Evolutionary conservation across 2,113 vertebrate species (phyloP).

Genomic region (Perca fluviatilis): DNA sequence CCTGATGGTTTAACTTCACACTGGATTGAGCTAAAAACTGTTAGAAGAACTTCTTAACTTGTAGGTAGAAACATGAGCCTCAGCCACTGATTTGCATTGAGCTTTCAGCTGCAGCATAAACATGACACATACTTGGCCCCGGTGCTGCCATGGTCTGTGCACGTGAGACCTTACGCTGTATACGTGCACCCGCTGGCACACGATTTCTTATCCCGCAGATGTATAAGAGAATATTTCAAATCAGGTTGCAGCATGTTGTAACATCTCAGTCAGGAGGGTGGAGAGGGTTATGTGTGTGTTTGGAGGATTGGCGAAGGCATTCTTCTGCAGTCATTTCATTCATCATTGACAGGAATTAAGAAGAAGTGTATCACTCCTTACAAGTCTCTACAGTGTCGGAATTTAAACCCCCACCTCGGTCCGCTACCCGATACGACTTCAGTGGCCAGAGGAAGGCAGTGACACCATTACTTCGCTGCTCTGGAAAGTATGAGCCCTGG

Average conservation of each 20-base stretch:
- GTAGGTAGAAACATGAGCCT: background rate
- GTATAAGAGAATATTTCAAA: constrained; percentile 32
- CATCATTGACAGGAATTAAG: constrained; percentile 44
- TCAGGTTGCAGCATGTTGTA: constrained; percentile 61
- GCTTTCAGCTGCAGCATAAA: background rate
- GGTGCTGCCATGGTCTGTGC: background rate
- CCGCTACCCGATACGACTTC: background rate
- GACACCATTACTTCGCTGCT: background rate
- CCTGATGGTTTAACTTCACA: background rate
- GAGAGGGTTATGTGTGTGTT: constrained; percentile 7
- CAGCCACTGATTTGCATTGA: background rate
- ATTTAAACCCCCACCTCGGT: constrained; percentile 36
- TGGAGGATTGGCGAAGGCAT: constrained; percentile 28
- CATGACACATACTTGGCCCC: constrained; percentile 16
- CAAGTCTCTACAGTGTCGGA: constrained; percentile 74
- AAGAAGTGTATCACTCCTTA: constrained; percentile 55
- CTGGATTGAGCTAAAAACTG: background rate
- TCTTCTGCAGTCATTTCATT: constrained; percentile 63
- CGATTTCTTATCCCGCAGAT: constrained; percentile 30
- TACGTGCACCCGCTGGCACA: constrained; percentile 15
- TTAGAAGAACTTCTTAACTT: background rate
- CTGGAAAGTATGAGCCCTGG: background rate
- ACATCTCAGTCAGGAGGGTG: constrained; percentile 9
- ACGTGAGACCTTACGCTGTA: background rate
- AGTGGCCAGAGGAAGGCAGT: constrained; percentile 8